A percentile compares a stretch with the other conserved stretches of the same genome.
Conservation (phyloP, 92 coral and sea anemone species). For the Siderastrea siderea region DNA sequence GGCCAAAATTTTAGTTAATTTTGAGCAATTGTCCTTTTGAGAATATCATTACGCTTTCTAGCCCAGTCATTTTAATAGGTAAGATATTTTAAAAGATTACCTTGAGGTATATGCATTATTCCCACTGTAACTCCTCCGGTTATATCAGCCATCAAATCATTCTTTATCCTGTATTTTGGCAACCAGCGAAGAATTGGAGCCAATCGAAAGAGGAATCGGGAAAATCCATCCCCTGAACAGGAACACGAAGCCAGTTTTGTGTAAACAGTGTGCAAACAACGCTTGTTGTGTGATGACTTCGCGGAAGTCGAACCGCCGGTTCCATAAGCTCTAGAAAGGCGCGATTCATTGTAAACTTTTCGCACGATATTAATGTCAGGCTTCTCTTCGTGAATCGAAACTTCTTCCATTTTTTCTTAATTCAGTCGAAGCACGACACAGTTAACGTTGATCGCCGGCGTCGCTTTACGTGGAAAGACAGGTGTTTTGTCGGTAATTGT, state of each 20-base stretch:
- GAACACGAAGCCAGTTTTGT: slow-evolving; percentile 24
- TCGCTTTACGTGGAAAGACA: not conserved
- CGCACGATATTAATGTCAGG: slow-evolving; percentile 1
- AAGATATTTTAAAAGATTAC: slow-evolving; percentile 31
- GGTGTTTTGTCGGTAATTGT: not conserved
- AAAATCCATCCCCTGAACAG: slow-evolving; percentile 17
- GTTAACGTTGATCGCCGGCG: no score
- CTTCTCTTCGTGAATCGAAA: not conserved
- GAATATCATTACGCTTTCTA: not conserved
- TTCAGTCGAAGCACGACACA: not conserved
- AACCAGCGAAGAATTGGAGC: slow-evolving; percentile 91
- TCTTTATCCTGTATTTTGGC: slow-evolving; percentile 80
- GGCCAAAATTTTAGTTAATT: no score
- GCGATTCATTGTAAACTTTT: slow-evolving; percentile 18
- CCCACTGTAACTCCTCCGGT: slow-evolving; percentile 93
- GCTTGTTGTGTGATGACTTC: not conserved
- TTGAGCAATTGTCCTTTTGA: not conserved
- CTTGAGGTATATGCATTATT: slow-evolving; percentile 96
- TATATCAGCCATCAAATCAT: slow-evolving; percentile 71
- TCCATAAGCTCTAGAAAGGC: not conserved
- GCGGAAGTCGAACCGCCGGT: not conserved
- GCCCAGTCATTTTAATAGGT: not conserved
- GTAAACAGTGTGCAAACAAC: not conserved
- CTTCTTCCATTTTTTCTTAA: not conserved
- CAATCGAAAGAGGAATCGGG: slow-evolving; percentile 3